phyloP scores from a whole-genome alignment of 2,888 invertebrate species.

The Catocala sponsa region DNA sequence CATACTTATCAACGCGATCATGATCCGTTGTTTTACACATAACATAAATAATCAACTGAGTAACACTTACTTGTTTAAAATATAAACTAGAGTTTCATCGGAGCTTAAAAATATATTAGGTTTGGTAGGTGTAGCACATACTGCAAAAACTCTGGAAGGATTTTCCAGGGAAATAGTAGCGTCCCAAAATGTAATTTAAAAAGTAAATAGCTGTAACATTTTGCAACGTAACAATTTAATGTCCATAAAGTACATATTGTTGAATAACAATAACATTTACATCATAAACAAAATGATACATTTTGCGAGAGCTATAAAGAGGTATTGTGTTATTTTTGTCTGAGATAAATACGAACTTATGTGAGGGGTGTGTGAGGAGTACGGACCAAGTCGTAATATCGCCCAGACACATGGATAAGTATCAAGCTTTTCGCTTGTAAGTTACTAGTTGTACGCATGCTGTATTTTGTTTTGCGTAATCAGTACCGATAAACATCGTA shows the following conservation, averaged over 20 bases:
- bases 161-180: too few species aligned
- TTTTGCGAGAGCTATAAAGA: slow-evolving; percentile 12
- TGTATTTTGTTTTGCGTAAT: slow-evolving; percentile 25
- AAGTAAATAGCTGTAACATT: slow-evolving; percentile 2
- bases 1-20: too few species aligned
- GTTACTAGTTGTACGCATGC: slow-evolving; percentile 32
- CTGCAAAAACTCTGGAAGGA: too few species aligned
- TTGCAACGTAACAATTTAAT: slow-evolving; percentile 4
- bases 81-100: too few species aligned
- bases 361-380: slow-evolving; percentile 10
- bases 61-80: too few species aligned
- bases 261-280: slow-evolving; percentile 6
- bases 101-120: too few species aligned
- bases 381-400: slow-evolving; percentile 29
- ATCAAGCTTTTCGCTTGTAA: slow-evolving; percentile 23
- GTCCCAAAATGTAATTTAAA: background rate
- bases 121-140: too few species aligned
- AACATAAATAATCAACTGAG: too few species aligned
- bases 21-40: too few species aligned
- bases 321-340: slow-evolving; percentile 21
- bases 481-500: slow-evolving; percentile 17
- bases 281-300: slow-evolving; percentile 10
- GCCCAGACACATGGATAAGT: slow-evolving; percentile 22
- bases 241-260: slow-evolving; percentile 10
- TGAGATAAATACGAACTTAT: slow-evolving; percentile 21